Conservation (phyloP, 2,113 vertebrate genomes). For the Cyanoderma ruficeps region DNA sequence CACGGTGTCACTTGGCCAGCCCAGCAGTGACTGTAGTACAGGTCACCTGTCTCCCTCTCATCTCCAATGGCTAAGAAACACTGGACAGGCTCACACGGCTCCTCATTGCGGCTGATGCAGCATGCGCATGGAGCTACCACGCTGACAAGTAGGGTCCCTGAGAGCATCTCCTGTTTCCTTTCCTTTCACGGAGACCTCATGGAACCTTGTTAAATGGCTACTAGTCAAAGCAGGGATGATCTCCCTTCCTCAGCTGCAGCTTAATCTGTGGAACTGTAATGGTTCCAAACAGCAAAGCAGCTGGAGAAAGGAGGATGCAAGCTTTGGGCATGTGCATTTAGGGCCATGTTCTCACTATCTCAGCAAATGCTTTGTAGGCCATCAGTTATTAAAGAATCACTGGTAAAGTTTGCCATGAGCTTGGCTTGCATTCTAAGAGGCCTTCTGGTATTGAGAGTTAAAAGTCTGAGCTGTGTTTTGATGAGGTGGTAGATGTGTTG, state of each 20-base stretch:
- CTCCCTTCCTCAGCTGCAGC: not conserved
- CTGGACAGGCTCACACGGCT: no score
- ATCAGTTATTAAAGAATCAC: not conserved
- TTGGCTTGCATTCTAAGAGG: not conserved
- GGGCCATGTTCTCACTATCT: not conserved
- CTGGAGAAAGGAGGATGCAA: not conserved
- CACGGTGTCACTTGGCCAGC: not conserved
- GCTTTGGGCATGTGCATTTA: not conserved
- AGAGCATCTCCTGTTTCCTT: not conserved
- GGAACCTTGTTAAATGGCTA: not conserved
- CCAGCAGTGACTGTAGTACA: not conserved
- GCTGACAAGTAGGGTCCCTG: not conserved
- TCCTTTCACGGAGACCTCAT: not conserved
- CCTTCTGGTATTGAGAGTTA: not conserved
- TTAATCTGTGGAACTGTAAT: not conserved
- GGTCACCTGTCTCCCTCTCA: not conserved
- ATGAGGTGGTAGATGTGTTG: not conserved
- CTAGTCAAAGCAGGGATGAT: not conserved
- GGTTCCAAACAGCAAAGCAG: not conserved
- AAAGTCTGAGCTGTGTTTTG: not conserved
- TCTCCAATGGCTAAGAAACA: not conserved
- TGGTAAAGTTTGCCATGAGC: not conserved
- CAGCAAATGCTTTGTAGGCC: not conserved
- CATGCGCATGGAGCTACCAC: not conserved
- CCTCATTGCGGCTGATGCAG: not conserved